Evolutionary conservation across 2,113 vertebrate species (phyloP), one percentile per base, ranked within the genome.

Genomic region (Actinemys pallida): DNA sequence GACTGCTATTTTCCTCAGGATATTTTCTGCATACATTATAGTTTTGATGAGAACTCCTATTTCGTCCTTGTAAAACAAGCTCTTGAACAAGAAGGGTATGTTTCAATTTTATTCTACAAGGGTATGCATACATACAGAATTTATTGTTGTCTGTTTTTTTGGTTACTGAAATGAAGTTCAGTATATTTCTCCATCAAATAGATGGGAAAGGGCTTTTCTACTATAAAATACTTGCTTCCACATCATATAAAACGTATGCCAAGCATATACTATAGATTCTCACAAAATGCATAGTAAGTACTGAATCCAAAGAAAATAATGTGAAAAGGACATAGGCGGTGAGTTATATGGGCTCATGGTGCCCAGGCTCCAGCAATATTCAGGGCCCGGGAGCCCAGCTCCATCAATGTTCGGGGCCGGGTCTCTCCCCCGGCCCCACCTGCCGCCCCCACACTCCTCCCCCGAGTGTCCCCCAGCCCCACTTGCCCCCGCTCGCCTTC

Each of bases 11-110:
- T 87, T 82, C 80, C 91, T 62, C 39, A 31, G 59, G 50, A 87
- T 89, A 17, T 83, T 62, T 62, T 62, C 59, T 31, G 29, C 29
- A 62, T 31, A 62, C 27, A 31, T 62, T 59, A 59, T 29, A 31
- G 29, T 62, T 62, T 31, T 31, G 59, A 59, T 59, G 12, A 25
- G 57, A 56, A 83, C 56, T 92, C 84, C 13, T 86, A 82, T 84
- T 86, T 96, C 90, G 39, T 69, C 83, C 9, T 80, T 90, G 59
- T 56, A 82, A 83, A 86, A 80, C n/a, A 84, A 87, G 78, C 90
- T 82, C 56, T 93, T 39, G 93, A 80, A 89, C 57, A 22, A 42
- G 87, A 94, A 92, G 1, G 62, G 12, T 8, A 90, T 8, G 56
- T 25, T 31, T 62, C 59, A 59, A 56, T 25, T 62, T 62, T 62